Conservation (phyloP, 2,113 vertebrate species). For the Podarcis cretensis region DNA sequence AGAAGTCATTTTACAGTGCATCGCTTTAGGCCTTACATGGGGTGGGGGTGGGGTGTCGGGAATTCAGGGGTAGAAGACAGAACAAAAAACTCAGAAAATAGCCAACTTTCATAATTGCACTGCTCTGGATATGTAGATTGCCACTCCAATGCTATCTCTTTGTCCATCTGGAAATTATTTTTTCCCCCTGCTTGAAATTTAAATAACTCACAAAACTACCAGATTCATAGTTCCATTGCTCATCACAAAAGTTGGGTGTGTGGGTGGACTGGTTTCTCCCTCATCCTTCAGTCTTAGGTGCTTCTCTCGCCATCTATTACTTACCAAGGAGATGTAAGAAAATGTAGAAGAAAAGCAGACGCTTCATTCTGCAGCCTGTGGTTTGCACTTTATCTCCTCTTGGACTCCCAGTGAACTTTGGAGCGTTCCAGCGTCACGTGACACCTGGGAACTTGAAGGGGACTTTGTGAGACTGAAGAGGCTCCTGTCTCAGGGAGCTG, state of each 20-base stretch:
- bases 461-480: background rate
- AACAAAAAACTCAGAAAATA: background rate
- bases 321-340: slow-evolving; percentile 61
- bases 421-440: slow-evolving; percentile 37
- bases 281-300: accelerated
- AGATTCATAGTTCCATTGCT: background rate
- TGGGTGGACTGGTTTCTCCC: too few relatives aligned
- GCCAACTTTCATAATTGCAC: background rate
- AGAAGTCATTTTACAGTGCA: slow-evolving; percentile 34
- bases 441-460: background rate
- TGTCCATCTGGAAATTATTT: background rate
- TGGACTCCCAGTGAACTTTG: slow-evolving; percentile 44
- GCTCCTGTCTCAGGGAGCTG: background rate
- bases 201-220: accelerated
- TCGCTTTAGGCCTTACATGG: slow-evolving; percentile 21
- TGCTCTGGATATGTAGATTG: accelerated
- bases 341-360: background rate
- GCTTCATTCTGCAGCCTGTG: slow-evolving; percentile 28
- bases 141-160: background rate
- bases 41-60: background rate
- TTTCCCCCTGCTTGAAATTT: background rate
- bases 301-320: slow-evolving; percentile 11
- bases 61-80: background rate
- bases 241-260: background rate
- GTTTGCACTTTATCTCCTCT: background rate